Base-by-base conservation (phyloP, 2,797 vertebrate genomes). In the Neosalanx taihuensis region DNA sequence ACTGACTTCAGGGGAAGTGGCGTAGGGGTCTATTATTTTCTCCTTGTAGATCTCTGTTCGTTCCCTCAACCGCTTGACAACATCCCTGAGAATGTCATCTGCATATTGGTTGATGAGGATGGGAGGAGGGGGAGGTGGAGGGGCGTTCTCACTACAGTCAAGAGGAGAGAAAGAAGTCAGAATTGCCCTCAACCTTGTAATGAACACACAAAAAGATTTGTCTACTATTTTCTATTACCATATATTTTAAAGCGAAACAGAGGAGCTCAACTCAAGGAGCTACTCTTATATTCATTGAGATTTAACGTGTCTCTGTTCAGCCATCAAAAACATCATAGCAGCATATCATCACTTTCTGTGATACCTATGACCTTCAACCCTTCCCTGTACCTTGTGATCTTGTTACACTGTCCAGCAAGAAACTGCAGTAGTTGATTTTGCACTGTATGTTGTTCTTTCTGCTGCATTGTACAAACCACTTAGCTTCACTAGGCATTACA, bases 1-100 rank as follows among this genome's bases (percentile, higher is more conserved):
- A 70, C 90, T 95, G 82, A 85, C 80, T 83, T 97, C 95, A 0
- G 94, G 93, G 4, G 95, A 97, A 0, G 94, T 93, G 72, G 92
- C 46, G 2, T 94, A 92, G 0, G 87, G 92, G 65, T 97, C 94
- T 7, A 77, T 78, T 65, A 90, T 33, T 78, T 92, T 96, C 69
- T 91, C 94, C 72, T 88, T 95, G 31, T 91, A 92, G 0, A 64
- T 4, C 0, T 76, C 70, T 3, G 88, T 89, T 41, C 93, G 90
- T 58, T 92, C 90, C 26, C 69, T 87, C 70, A 96, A 49, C 2
- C 23, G 88, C 74, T 72, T 90, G 59, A 89, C 46, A 0, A 95
- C 23, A 0, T 64, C 76, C 72, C 90, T 89, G 13, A 97, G 84
- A 0, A 86, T 88, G 5, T 87, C 84, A 3, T 96, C 94, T 17